Evolutionary conservation across 2,113 vertebrate genomes (phyloP), one percentile per base, ranked within the genome.

Genomic region (Oreochromis niloticus): DNA sequence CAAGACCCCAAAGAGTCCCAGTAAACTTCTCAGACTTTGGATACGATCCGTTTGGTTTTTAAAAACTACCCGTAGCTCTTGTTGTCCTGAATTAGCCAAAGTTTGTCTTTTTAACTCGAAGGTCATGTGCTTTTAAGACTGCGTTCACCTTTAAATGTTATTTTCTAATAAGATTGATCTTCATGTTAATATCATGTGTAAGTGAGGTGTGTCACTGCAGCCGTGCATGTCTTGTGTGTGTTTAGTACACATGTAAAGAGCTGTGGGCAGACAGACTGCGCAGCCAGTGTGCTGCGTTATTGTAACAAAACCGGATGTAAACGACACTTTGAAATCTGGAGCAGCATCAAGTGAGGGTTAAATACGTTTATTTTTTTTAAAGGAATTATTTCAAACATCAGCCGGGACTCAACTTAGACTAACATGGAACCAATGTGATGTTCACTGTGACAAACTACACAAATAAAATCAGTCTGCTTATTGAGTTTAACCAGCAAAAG

Each of bases 101-200:
- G 22, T 75, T 48, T 30, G 41, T 11, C 0, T 1, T 75, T 46
- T 8, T 27, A 73, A 46, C 39, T 73, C 2, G 2, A 0, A 13
- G n/a, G 14, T 46, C 22, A 2, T 10, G 41, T 75, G 14, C 41
- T 48, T 17, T 27, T 30, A 30, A 75, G 71, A 48, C 16, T 30
- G 43, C 2, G 24, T 17, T 50, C 71, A 50, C 43, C 24, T 2
- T 6, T 24, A 50, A 32, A 78, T 50, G 71, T 12, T 48, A 4
- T 48, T 50, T 75, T 50, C 4, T 19, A 19, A 48, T 30, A 30
- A 30, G 71, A 30, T 1, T 1, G 71, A 2, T 48, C 24, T 71
- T 43, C 39, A 0, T 24, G 39, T 73, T 73, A 2, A 73, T 71
- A 24, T 46, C 66, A 9, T 27, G 66, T 27, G 66, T 73, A 6